Evolutionary conservation across 2,797 vertebrate species (phyloP), one percentile per base, ranked within the genome.

Genomic region (Thripadectes ignobilis): DNA sequence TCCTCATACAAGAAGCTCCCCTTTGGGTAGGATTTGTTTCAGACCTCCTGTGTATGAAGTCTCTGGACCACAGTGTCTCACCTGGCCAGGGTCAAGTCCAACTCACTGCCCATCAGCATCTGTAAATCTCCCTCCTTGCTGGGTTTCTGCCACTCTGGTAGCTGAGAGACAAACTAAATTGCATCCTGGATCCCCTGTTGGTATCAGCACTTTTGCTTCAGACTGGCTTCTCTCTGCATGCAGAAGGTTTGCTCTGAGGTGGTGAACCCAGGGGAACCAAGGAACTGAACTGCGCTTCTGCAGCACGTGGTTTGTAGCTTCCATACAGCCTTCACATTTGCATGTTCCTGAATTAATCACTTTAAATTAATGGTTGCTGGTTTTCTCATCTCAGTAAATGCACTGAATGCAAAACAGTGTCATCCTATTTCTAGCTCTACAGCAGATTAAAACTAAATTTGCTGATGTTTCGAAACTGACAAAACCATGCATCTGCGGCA

Each of bases 371-470:
- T 49, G 38, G 67, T 58, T 73, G 73, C 59, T 86, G 76, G 39
- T 82, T 92, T 92, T 81, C 76, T 88, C 80, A 36, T 66, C 43
- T 73, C 90, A 81, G 88, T 68, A 91, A 92, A 78, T 1, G 12
- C 52, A 81, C 34, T 12, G 7, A 85, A 85, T 59, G 88, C 63
- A 94, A 88, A 93, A 61, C 23, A 78, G 27, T 41, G 54, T 39
- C 46, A 52, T 69, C 73, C 67, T 86, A n/a, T 84, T 92, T 91
- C 91, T 52, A 93, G 59, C 67, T 78, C 63, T 63, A 59, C 43
- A 75, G 55, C 59, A 81, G 62, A 86, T 88, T 84, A 92, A 91
- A 94, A 48, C 48, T 69, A 66, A 92, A 95, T 85, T 91, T 93
- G 75, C 83, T 94, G 86, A 77, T 46, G 43, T 85, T 97, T 88